Evolutionary conservation across 92 coral and sea anemone genomes (phyloP).

Genomic region (Chrysogorgia sp.): DNA sequence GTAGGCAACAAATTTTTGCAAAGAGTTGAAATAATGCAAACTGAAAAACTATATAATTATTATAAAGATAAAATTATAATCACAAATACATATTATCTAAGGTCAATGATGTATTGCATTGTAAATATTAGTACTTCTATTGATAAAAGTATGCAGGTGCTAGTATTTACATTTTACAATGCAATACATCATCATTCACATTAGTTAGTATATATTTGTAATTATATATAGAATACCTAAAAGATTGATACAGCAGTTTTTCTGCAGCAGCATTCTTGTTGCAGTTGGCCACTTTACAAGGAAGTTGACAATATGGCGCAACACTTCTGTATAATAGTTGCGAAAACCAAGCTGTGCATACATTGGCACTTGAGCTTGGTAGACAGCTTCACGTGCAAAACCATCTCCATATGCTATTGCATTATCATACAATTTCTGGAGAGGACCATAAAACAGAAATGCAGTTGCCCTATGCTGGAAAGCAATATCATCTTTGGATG

Average conservation of each 20-base stretch:
- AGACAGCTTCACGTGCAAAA: neutral
- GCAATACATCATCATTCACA: neutral
- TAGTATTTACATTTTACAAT: too few relatives aligned
- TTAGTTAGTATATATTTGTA: neutral
- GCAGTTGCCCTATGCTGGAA: slow-evolving; percentile 22
- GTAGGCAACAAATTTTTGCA: too few relatives aligned
- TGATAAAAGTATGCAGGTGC: too few relatives aligned
- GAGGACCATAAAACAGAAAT: slow-evolving; percentile 1
- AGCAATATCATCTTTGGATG: slow-evolving; percentile 11
- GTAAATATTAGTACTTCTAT: too few relatives aligned
- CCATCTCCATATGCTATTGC: slow-evolving; percentile 5
- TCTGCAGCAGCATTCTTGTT: slow-evolving; percentile 8
- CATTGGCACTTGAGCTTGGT: neutral
- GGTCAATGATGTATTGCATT: too few relatives aligned
- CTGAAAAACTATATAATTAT: too few relatives aligned
- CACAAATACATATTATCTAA: too few relatives aligned
- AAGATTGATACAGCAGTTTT: slow-evolving; percentile 19
- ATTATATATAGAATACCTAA: neutral
- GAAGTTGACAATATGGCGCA: slow-evolving; percentile 19
- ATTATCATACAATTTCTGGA: neutral
- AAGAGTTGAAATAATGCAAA: too few relatives aligned
- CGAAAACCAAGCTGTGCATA: neutral
- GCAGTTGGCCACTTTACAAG: slow-evolving; percentile 5
- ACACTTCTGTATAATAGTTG: slow-evolving; percentile 1
- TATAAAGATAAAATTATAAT: too few relatives aligned